Conservation (phyloP, 2,888 invertebrate genomes). For the Diplolepis rosae region DNA sequence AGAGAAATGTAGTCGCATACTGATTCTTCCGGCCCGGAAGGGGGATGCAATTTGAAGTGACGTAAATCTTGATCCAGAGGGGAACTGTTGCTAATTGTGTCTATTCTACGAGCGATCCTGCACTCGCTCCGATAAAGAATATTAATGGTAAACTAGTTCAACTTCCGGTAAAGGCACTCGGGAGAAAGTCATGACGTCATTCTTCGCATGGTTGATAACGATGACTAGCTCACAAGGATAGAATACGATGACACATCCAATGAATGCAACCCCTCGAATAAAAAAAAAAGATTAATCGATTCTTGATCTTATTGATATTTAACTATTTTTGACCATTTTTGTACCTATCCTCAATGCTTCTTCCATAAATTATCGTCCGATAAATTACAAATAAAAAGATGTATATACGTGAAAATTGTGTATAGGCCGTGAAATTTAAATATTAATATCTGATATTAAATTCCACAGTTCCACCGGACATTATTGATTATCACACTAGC, state of each 20-base stretch:
- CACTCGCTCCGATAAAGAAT: conserved; percentile 28
- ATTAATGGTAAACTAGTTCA: conserved; percentile 4
- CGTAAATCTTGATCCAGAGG: conserved; percentile 45
- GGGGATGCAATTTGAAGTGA: conserved; percentile 48
- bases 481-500: conserved; percentile 84
- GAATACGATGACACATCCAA: neutral
- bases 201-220: conserved; percentile 5
- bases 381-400: neutral
- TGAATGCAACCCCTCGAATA: neutral
- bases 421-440: neutral
- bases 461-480: conserved; percentile 84
- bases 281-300: conserved; percentile 8
- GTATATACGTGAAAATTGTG: neutral
- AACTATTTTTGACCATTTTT: neutral
- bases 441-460: conserved; percentile 1
- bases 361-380: too few species aligned
- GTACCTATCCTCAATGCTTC: too few species aligned
- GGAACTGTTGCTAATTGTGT: conserved; percentile 43
- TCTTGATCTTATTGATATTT: neutral
- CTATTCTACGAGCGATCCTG: conserved; percentile 35
- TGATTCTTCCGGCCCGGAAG: conserved; percentile 46
- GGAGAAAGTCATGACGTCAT: conserved; percentile 7
- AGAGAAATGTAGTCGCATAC: conserved; percentile 42
- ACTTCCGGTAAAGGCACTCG: neutral
- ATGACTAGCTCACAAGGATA: neutral